Base-by-base conservation (phyloP, 37 sponge, comb jelly and placozoan species). In the Eunapius fragilis region DNA sequence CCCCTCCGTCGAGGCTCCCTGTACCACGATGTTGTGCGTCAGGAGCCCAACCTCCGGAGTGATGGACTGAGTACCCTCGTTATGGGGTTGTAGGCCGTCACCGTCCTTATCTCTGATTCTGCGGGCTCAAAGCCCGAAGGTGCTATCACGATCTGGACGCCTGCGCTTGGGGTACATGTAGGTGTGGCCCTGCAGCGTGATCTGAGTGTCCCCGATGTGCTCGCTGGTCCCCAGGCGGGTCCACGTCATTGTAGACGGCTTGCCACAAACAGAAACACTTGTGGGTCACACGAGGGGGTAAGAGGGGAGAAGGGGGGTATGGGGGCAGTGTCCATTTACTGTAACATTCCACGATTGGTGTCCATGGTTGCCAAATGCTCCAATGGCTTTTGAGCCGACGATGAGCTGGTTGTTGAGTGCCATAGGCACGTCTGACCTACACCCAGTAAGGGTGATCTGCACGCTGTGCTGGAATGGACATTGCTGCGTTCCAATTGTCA, bases 281-380 rank as follows among this genome's bases (percentile, higher is more conserved):
- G 37, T 49, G 83, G 1, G 2, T n/a, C n/a, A n/a, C 27, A 68
- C 7, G 26, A 41, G 6, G 28, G 32, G n/a, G n/a, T n/a, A n/a
- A n/a, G n/a, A n/a, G n/a, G n/a, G n/a, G n/a, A n/a, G n/a, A n/a
- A n/a, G n/a, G n/a, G n/a, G n/a, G n/a, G n/a, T n/a, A n/a, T n/a
- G n/a, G n/a, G n/a, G n/a, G n/a, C n/a, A n/a, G n/a, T n/a, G n/a
- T n/a, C n/a, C n/a, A n/a, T n/a, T n/a, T n/a, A n/a, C n/a, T n/a
- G n/a, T n/a, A n/a, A n/a, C n/a, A n/a, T n/a, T n/a, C n/a, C n/a
- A n/a, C n/a, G n/a, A n/a, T n/a, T n/a, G n/a, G n/a, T n/a, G n/a
- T n/a, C n/a, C n/a, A n/a, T n/a, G n/a, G 90, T 96, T 92, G 79
- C 96, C 91, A 80, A 96, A 96, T 28, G 93, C 80, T 73, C 94